These are phyloP conservation scores for Addax nasomaculatus DNA, from an alignment of 2,113 vertebrate genomes.

Conservation along the genomic window DNA sequence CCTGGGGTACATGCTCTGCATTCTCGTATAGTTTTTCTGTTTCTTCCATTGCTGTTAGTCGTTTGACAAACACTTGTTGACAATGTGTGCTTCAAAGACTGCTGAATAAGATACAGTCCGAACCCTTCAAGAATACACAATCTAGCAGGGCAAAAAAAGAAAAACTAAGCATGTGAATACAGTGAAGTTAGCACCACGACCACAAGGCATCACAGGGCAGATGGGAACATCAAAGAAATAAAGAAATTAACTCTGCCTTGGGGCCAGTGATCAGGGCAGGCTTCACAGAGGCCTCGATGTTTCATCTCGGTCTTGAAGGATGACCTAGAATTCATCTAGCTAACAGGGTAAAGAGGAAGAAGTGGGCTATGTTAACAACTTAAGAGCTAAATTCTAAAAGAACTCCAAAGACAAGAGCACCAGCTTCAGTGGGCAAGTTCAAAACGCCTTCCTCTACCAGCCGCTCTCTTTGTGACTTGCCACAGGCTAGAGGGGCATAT, in stretches of 20 bases:
- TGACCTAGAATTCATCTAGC: background rate
- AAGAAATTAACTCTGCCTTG: background rate
- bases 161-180: background rate
- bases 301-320: background rate
- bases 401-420: background rate
- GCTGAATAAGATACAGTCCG: background rate
- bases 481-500: background rate
- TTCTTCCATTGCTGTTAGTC: background rate
- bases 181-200: accelerated
- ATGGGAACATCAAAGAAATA: background rate
- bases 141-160: background rate
- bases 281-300: background rate
- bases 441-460: background rate
- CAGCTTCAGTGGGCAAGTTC: background rate
- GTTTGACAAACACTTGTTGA: background rate
- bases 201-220: background rate
- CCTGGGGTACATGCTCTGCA: background rate
- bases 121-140: background rate
- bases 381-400: background rate
- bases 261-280: background rate
- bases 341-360: background rate
- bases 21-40: background rate
- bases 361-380: background rate
- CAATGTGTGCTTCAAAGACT: background rate
- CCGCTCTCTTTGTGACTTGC: background rate